Evolutionary conservation across 2,888 invertebrate genomes (phyloP).

Genomic region (Desoria tigrina): DNA sequence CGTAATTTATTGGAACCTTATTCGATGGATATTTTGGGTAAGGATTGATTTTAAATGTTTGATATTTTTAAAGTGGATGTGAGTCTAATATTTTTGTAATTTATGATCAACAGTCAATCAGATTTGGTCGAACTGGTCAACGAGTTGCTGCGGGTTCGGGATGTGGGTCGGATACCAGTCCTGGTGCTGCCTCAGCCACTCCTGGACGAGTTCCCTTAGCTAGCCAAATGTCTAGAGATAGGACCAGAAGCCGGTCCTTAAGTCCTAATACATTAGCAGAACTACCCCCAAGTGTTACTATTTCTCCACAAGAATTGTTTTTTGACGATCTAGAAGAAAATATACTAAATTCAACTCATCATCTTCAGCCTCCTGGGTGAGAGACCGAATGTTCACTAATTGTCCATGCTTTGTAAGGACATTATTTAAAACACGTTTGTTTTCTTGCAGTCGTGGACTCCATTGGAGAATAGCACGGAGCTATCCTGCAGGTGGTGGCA

Average conservation of each 20-base stretch:
- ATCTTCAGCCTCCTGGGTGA: conserved; percentile 53
- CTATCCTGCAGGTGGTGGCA: conserved; percentile 45
- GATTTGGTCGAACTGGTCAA: conserved; percentile 52
- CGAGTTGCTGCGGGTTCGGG: conserved; percentile 53
- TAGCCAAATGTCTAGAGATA: conserved; percentile 53
- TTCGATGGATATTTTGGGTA: conserved; percentile 53
- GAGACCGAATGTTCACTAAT: no score
- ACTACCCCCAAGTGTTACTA: conserved; percentile 52
- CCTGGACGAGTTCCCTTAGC: conserved; percentile 51
- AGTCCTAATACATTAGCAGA: conserved; percentile 51
- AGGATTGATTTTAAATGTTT: conserved; percentile 8
- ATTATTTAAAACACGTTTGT: no score
- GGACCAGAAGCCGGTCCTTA: conserved; percentile 53
- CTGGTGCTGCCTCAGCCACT: conserved; percentile 40
- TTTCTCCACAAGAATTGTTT: conserved; percentile 53
- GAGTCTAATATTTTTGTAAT: background rate
- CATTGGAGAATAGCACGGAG: conserved; percentile 52
- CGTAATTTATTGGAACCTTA: conserved; percentile 53
- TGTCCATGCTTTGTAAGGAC: background rate
- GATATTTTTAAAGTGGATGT: conserved; percentile 6
- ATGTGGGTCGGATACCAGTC: conserved; percentile 52
- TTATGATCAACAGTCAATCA: conserved; percentile 42
- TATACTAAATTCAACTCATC: conserved; percentile 53
- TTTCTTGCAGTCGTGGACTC: conserved; percentile 44
- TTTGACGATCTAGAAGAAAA: conserved; percentile 54